phyloP scores from a whole-genome alignment of 2,888 invertebrate species.

The Cryptocephalus moraei region DNA sequence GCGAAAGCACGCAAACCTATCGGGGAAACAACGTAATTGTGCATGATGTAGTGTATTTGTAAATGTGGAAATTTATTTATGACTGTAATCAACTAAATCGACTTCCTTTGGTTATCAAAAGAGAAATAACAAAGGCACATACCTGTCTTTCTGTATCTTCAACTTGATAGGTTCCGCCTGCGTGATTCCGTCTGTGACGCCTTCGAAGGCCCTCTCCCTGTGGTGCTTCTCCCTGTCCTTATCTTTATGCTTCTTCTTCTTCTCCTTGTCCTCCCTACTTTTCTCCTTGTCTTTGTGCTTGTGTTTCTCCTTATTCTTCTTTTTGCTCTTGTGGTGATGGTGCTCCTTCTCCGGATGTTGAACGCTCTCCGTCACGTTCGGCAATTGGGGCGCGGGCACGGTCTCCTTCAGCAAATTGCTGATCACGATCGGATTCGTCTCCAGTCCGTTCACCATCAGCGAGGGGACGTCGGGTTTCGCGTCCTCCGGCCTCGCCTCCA shows the following conservation, averaged over 20 bases:
- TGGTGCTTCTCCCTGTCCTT: conserved; percentile 44
- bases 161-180: conserved; percentile 42
- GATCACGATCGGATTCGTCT: conserved; percentile 61
- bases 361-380: conserved; percentile 23
- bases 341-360: conserved; percentile 27
- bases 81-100: too few relatives aligned
- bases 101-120: too few relatives aligned
- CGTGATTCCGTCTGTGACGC: conserved; percentile 11
- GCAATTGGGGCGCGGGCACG: conserved; percentile 26
- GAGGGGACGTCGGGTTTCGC: neutral
- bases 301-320: conserved; percentile 69
- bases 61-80: too few relatives aligned
- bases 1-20: too few relatives aligned
- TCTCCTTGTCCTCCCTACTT: conserved; percentile 59
- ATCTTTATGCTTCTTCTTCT: conserved; percentile 62
- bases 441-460: conserved; percentile 50
- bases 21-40: too few relatives aligned
- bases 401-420: conserved; percentile 58
- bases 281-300: conserved; percentile 66
- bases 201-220: neutral
- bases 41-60: too few relatives aligned
- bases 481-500: conserved; percentile 14
- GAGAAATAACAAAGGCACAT: too few relatives aligned
- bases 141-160: conserved; percentile 32
- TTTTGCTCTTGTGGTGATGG: conserved; percentile 38